Evolutionary conservation across 2,797 vertebrate genomes (phyloP).

Genomic region (Oreortyx pictus): DNA sequence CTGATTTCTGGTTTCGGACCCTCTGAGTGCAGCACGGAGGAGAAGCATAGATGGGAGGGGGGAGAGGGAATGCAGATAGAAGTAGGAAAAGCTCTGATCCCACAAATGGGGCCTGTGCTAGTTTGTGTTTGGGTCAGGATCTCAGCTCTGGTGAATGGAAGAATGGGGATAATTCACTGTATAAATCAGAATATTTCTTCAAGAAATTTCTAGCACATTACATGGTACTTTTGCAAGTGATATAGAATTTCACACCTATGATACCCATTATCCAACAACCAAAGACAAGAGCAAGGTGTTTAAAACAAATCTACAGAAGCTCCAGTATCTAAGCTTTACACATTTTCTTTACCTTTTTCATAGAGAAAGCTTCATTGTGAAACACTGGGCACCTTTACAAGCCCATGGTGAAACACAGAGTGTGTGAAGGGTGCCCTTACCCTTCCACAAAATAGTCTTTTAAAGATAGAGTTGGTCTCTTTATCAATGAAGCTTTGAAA

Average conservation of each 20-base stretch:
- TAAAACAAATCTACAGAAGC: not conserved
- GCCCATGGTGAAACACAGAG: not conserved
- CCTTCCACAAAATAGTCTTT: not conserved
- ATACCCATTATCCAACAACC: not conserved
- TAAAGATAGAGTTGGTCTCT: not conserved
- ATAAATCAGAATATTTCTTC: not conserved
- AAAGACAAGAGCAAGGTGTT: constrained; percentile 16
- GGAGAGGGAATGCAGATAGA: not conserved
- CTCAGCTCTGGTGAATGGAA: not conserved
- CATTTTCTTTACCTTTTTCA: not conserved
- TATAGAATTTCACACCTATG: not conserved
- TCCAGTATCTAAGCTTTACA: constrained; percentile 14
- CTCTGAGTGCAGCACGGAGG: not conserved
- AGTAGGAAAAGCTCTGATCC: not conserved
- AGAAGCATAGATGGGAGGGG: not conserved
- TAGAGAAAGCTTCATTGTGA: not conserved
- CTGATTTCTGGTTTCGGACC: not conserved
- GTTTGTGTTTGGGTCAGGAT: not conserved
- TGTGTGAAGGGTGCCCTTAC: not conserved
- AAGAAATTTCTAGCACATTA: not conserved
- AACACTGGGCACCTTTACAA: not conserved
- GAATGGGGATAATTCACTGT: not conserved
- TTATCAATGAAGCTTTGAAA: constrained; percentile 15
- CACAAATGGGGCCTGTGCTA: not conserved
- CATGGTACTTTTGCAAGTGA: not conserved